Conservation (phyloP, 2,888 invertebrate species). For the Acrobasis consociella region DNA sequence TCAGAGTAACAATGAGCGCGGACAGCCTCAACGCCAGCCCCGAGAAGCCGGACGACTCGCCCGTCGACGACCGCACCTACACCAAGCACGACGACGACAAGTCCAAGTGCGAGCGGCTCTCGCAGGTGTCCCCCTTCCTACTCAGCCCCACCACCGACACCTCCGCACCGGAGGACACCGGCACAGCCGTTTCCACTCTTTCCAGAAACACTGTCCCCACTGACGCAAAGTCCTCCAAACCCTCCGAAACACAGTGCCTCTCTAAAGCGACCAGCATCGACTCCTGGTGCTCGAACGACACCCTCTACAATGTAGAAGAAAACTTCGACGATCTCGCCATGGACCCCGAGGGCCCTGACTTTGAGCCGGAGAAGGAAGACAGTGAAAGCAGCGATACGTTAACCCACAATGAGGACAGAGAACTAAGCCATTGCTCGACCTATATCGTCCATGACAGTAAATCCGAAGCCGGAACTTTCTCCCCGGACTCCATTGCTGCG, state of each 20-base stretch:
- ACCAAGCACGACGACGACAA: slow-evolving; percentile 64
- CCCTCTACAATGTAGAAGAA: slow-evolving; percentile 85
- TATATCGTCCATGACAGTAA: slow-evolving; percentile 72
- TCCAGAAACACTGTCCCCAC: slow-evolving; percentile 77
- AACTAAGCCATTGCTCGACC: slow-evolving; percentile 66
- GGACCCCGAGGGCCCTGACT: slow-evolving; percentile 63
- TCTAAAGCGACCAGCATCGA: slow-evolving; percentile 84
- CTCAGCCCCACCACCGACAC: slow-evolving; percentile 70
- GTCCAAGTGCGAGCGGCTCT: slow-evolving; percentile 62
- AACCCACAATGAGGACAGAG: slow-evolving; percentile 67
- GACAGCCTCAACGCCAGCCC: slow-evolving; percentile 76
- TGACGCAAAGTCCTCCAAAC: slow-evolving; percentile 75
- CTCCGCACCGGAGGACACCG: slow-evolving; percentile 62
- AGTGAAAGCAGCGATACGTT: slow-evolving; percentile 72
- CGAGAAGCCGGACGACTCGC: slow-evolving; percentile 51
- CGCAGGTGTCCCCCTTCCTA: slow-evolving; percentile 74
- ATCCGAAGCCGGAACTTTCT: slow-evolving; percentile 68
- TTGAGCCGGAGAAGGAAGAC: slow-evolving; percentile 49
- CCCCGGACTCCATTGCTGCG: slow-evolving; percentile 72
- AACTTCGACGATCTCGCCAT: slow-evolving; percentile 75
- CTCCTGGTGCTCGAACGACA: slow-evolving; percentile 86
- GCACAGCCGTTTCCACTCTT: slow-evolving; percentile 70
- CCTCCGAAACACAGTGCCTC: slow-evolving; percentile 70
- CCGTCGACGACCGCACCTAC: slow-evolving; percentile 65
- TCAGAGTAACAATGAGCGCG: slow-evolving; percentile 75